Percentiles rank a stretch among this genome's conserved stretches.
Evolutionary conservation across 1,140 invertebrate genomes (phyloP).

Genomic region (Paralvinella palmiformis): DNA sequence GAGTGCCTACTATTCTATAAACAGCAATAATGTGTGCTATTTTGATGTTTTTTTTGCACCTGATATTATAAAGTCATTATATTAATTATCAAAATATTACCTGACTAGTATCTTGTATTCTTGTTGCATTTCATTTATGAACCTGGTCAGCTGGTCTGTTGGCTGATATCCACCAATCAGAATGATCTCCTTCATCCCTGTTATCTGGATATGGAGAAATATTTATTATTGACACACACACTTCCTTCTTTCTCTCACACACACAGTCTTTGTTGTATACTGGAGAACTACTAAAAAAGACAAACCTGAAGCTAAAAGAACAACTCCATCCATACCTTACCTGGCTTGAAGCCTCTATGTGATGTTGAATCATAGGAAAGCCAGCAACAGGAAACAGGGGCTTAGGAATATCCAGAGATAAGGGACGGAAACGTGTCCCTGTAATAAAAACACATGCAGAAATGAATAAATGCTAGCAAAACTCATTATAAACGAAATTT

Average conservation of each 20-base stretch:
- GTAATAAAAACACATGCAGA: slow-evolving; percentile 28
- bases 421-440: slow-evolving; percentile 93
- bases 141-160: slow-evolving; percentile 69
- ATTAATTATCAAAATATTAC: too few relatives aligned
- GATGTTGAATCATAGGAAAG: slow-evolving; percentile 79
- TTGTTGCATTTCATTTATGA: slow-evolving; percentile 67
- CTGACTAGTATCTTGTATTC: slow-evolving; percentile 76
- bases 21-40: too few relatives aligned
- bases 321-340: slow-evolving; percentile 34
- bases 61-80: too few relatives aligned
- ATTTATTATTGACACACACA: not conserved
- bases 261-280: too few relatives aligned
- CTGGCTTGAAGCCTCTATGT: slow-evolving; percentile 88
- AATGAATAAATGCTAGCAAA: slow-evolving; percentile 3
- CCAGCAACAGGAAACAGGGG: slow-evolving; percentile 96
- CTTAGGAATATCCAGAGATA: slow-evolving; percentile 94
- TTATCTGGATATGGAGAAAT: slow-evolving; percentile 31
- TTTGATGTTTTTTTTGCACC: too few relatives aligned
- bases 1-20: too few relatives aligned
- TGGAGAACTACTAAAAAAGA: too few relatives aligned
- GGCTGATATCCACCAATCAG: slow-evolving; percentile 86
- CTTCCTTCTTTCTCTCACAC: too few relatives aligned
- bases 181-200: slow-evolving; percentile 80
- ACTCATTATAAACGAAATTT: too few relatives aligned
- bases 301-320: too few relatives aligned